Conservation (phyloP, 2,888 invertebrate genomes). For the Dermolepida albohirtum region DNA sequence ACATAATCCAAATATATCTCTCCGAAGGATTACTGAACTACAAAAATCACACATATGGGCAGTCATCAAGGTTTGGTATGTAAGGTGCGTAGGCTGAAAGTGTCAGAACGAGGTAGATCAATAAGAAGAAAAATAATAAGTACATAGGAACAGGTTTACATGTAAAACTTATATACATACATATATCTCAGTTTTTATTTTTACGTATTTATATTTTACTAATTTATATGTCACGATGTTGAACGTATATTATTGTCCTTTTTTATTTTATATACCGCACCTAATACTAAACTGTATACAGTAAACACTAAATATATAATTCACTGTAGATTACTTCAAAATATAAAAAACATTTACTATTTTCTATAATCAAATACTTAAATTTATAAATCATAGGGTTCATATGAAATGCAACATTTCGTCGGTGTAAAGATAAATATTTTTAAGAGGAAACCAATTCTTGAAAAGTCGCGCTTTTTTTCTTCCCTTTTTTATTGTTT, state of each 20-base stretch:
- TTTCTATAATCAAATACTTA: too few species aligned
- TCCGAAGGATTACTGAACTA: conserved; percentile 13
- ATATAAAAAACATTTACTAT: too few species aligned
- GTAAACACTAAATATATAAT: too few species aligned
- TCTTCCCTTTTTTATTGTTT: too few species aligned
- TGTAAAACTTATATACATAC: conserved; percentile 21
- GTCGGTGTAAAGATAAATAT: too few species aligned
- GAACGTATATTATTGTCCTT: neutral
- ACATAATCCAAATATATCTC: neutral
- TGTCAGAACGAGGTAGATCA: conserved; percentile 39
- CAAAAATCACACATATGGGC: conserved; percentile 36
- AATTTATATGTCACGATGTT: conserved; percentile 14
- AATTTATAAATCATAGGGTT: too few species aligned
- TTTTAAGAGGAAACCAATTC: too few species aligned
- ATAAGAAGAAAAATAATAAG: conserved; percentile 36
- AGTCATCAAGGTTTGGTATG: conserved; percentile 33
- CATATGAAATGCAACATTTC: too few species aligned
- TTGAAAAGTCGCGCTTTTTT: too few species aligned
- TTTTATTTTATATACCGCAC: too few species aligned
- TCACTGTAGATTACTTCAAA: too few species aligned
- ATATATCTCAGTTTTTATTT: neutral
- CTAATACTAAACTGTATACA: too few species aligned
- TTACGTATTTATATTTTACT: conserved; percentile 14
- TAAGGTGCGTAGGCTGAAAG: conserved; percentile 33
- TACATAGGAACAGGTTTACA: conserved; percentile 33